phyloP scores from a whole-genome alignment of 2,888 invertebrate species.

The Saturnia pavonia region DNA sequence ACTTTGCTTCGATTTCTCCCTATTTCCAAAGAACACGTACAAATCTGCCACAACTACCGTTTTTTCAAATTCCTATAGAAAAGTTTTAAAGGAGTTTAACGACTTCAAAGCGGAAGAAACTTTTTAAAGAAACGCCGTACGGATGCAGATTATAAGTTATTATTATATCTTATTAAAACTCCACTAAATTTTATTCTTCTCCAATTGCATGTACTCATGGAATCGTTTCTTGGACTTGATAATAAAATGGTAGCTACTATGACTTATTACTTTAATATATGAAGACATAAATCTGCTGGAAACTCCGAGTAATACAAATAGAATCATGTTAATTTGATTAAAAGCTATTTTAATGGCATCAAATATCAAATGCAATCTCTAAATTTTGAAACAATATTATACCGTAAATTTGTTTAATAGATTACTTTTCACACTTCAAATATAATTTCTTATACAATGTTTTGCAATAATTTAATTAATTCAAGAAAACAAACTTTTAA shows the following conservation, averaged over 20 bases:
- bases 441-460: background rate
- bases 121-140: background rate
- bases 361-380: background rate
- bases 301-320: background rate
- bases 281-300: background rate
- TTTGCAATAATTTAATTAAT: background rate
- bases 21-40: constrained; percentile 14
- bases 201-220: background rate
- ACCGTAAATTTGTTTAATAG: background rate
- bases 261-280: background rate
- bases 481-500: background rate
- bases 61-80: background rate
- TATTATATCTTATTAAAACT: background rate
- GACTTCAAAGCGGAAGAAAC: background rate
- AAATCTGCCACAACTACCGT: background rate
- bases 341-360: background rate
- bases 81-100: constrained; percentile 11
- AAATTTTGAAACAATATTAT: no score
- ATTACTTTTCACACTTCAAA: background rate
- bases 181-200: background rate
- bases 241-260: background rate
- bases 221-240: background rate
- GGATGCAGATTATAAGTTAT: constrained; percentile 3
- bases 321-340: background rate
- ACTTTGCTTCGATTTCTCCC: constrained; percentile 21